phyloP scores from a whole-genome alignment of 2,113 vertebrate genomes.

The Eublepharis macularius region DNA sequence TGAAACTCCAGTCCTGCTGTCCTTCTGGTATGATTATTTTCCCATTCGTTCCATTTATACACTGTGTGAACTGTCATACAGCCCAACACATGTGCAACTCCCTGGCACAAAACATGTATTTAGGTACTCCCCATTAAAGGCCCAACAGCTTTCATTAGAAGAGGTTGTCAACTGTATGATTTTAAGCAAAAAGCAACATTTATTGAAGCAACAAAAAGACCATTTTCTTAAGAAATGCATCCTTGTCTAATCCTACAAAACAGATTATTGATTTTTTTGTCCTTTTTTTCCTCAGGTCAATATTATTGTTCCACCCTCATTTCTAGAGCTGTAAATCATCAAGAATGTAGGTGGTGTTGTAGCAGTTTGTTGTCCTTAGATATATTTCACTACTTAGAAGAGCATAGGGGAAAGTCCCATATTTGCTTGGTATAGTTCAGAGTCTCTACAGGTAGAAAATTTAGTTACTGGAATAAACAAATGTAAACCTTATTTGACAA shows the following conservation, averaged over 20 bases:
- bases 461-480: background rate
- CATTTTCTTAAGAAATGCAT: background rate
- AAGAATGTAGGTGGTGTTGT: background rate
- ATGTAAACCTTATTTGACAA: slow-evolving; percentile 39
- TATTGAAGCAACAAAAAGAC: background rate
- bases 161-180: background rate
- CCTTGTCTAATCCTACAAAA: background rate
- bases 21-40: background rate
- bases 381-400: slow-evolving; percentile 2
- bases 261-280: background rate
- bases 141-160: background rate
- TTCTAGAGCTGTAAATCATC: slow-evolving; percentile 2
- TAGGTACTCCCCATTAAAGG: background rate
- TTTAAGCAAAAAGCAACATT: background rate
- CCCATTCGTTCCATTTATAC: background rate
- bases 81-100: background rate
- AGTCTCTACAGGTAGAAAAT: slow-evolving; percentile 10
- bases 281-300: background rate
- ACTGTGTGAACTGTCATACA: background rate
- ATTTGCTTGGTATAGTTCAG: background rate
- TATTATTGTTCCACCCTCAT: background rate
- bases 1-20: too few relatives aligned
- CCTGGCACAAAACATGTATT: background rate
- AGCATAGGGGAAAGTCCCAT: background rate
- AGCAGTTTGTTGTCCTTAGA: slow-evolving; percentile 9